A percentile compares a stretch with the other conserved stretches of the same genome.
Conservation (phyloP, 2,797 vertebrate species). For the Notolabrus celidotus region DNA sequence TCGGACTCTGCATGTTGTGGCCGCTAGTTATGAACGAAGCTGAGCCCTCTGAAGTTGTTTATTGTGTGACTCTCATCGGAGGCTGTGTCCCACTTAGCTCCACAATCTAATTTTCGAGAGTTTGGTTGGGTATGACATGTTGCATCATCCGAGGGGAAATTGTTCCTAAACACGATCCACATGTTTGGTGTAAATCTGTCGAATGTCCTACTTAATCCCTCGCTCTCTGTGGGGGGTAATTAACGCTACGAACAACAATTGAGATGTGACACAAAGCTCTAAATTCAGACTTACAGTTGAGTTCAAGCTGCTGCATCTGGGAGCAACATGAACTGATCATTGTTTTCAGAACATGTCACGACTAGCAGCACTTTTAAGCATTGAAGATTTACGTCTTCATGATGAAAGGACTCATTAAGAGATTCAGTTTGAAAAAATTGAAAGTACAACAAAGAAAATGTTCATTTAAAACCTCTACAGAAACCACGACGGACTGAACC, state of each 20-base stretch:
- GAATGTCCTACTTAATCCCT: neutral
- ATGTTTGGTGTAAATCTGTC: slow-evolving; percentile 36
- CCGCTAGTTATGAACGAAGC: slow-evolving; percentile 34
- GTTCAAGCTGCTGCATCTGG: slow-evolving; percentile 29
- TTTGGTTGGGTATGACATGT: neutral
- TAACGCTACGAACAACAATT: slow-evolving; percentile 2
- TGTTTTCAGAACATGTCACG: slow-evolving; percentile 23
- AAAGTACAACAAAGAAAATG: neutral
- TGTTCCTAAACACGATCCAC: slow-evolving; percentile 38
- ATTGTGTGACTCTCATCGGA: slow-evolving; percentile 44
- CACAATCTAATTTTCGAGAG: slow-evolving; percentile 46
- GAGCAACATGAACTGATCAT: slow-evolving; percentile 31
- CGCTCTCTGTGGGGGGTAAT: slow-evolving; percentile 3
- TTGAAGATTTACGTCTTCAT: slow-evolving; percentile 19
- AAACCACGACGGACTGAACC: neutral
- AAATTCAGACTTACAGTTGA: slow-evolving; percentile 4
- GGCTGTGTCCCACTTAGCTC: slow-evolving; percentile 42
- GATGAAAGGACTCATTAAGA: neutral
- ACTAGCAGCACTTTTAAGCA: slow-evolving; percentile 32
- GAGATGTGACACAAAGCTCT: slow-evolving; percentile 19
- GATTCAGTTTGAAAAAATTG: slow-evolving; percentile 17
- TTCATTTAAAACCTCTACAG: neutral
- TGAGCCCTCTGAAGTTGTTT: slow-evolving; percentile 54
- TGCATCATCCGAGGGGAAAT: slow-evolving; percentile 15
- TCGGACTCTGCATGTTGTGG: slow-evolving; percentile 30